Evolutionary conservation across 2,113 vertebrate species (phyloP).

Genomic region (Reinhardtius hippoglossoides): DNA sequence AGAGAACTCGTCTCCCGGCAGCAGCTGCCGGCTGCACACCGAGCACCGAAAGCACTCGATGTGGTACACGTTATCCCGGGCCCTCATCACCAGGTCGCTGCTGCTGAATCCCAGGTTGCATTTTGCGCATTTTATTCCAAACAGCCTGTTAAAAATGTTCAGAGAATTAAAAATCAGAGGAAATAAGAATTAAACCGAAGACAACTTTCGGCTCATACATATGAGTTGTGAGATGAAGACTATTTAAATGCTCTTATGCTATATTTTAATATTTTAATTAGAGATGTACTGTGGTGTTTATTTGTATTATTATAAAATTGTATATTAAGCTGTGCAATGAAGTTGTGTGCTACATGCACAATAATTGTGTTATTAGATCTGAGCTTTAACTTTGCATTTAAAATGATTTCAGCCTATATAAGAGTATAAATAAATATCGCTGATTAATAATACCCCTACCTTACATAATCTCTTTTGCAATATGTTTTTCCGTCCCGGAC

Average conservation of each 20-base stretch:
- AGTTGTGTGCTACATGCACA: background rate
- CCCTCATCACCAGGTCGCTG: conserved; percentile 94
- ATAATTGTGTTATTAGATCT: background rate
- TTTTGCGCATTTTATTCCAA: conserved; percentile 92
- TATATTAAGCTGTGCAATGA: background rate
- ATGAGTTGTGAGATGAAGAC: background rate
- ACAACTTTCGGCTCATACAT: background rate
- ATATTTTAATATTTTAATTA: background rate
- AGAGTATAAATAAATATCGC: background rate
- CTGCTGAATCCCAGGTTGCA: conserved; percentile 92
- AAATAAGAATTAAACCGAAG: background rate
- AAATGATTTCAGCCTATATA: background rate
- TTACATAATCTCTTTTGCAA: conserved; percentile 96
- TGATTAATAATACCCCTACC: conserved; percentile 80
- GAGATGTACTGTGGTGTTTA: background rate
- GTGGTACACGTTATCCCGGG: conserved; percentile 92
- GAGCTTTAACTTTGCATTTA: background rate
- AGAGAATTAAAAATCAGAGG: background rate
- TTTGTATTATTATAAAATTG: background rate
- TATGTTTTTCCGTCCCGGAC: conserved; percentile 96
- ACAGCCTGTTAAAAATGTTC: conserved; percentile 84
- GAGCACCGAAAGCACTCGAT: conserved; percentile 96
- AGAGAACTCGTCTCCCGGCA: conserved; percentile 95
- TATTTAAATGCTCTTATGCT: background rate
- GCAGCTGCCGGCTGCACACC: conserved; percentile 91